phyloP scores from a whole-genome alignment of 2,113 vertebrate species.

The human region GRCh38 chr4:97153001-97153500 shows the following conservation, averaged over 20 bases:
- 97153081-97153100: neutral
- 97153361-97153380: neutral
- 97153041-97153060: neutral
- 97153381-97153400: neutral
- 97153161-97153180: conserved; percentile 6
- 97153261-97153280: neutral
- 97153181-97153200: neutral
- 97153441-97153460: neutral
- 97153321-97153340: neutral
- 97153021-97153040: neutral
- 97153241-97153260: conserved; percentile 30
- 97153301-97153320: neutral
- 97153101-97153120: neutral
- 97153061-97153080: neutral
- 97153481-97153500: neutral
- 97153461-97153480: neutral
- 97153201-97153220: neutral
- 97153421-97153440: neutral
- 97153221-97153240: conserved; percentile 62
- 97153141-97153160: neutral
- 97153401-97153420: neutral
- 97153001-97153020: neutral
- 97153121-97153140: neutral
- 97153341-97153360: neutral
- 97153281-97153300: neutral